phyloP scores from a whole-genome alignment of 2,113 vertebrate species.

The Protobothrops flavoviridis region DNA sequence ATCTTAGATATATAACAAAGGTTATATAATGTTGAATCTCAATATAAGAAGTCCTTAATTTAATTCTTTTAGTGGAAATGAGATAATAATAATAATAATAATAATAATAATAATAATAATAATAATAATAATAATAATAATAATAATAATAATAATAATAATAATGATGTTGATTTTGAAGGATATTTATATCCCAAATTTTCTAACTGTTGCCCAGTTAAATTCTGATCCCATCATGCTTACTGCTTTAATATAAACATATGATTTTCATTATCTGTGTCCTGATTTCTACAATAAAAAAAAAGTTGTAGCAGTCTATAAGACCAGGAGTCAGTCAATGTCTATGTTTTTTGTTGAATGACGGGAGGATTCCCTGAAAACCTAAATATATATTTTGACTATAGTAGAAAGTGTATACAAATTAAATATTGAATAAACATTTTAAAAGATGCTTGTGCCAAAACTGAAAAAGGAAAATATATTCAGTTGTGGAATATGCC shows the following conservation, averaged over 20 bases:
- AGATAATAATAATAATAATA: neutral
- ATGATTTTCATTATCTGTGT: neutral
- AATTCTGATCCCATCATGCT: neutral
- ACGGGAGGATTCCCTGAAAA: neutral
- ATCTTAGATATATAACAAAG: neutral
- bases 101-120: too few species aligned
- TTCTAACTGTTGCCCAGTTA: neutral
- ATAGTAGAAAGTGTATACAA: too few species aligned
- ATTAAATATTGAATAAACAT: neutral
- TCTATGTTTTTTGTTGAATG: neutral
- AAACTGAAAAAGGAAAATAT: neutral
- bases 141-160: too few species aligned
- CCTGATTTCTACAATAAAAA: neutral
- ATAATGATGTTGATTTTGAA: neutral
- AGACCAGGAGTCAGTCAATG: too few species aligned
- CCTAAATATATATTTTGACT: neutral
- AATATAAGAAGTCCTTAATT: neutral
- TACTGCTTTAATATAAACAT: neutral
- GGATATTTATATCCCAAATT: neutral
- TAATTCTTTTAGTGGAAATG: neutral
- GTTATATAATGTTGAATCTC: neutral
- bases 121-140: too few species aligned
- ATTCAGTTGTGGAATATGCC: neutral
- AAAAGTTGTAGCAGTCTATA: slow-evolving; percentile 1
- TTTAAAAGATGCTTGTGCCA: neutral